These are phyloP conservation scores for Drosophila borealis DNA, from an alignment of 2,888 invertebrate genomes.

Conservation along the genomic window DNA sequence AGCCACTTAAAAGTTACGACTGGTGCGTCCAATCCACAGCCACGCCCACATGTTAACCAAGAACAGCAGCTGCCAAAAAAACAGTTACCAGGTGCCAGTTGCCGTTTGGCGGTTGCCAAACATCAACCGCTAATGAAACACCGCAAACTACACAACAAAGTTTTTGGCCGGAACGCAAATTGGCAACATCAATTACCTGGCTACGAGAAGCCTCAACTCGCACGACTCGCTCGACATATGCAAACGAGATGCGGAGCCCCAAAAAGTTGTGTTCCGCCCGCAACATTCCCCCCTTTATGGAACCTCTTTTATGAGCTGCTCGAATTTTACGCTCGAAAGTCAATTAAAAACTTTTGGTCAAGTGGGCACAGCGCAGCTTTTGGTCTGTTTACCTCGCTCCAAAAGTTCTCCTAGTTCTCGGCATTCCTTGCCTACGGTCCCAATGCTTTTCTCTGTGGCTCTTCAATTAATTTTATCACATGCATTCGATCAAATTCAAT, in stretches of 20 bases:
- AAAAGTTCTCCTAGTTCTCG: not conserved
- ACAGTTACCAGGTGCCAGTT: slow-evolving; percentile 2
- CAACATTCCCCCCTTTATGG: not conserved
- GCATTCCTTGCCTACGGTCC: not conserved
- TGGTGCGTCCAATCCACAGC: slow-evolving; percentile 16
- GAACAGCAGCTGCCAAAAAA: slow-evolving; percentile 19
- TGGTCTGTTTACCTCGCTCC: not conserved
- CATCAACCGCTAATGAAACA: slow-evolving; percentile 74
- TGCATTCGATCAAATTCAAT: slow-evolving; percentile 80
- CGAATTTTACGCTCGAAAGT: slow-evolving; percentile 57
- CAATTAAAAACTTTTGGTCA: slow-evolving; percentile 77
- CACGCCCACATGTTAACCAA: slow-evolving; percentile 15
- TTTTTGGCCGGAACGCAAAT: slow-evolving; percentile 50
- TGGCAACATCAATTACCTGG: slow-evolving; percentile 59
- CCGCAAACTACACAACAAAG: slow-evolving; percentile 59
- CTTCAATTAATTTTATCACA: slow-evolving; percentile 76
- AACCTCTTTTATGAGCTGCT: slow-evolving; percentile 13
- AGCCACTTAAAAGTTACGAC: slow-evolving; percentile 20
- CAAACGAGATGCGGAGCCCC: slow-evolving; percentile 41
- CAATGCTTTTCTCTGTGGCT: not conserved
- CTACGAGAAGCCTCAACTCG: not conserved
- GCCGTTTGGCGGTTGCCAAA: slow-evolving; percentile 13
- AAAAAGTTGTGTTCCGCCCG: slow-evolving; percentile 11
- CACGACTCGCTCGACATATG: slow-evolving; percentile 44
- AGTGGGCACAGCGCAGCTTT: slow-evolving; percentile 43